Evolutionary conservation across 2,797 vertebrate genomes (phyloP), one percentile per base, ranked within the genome.

Genomic region (Gephyroberyx darwinii): DNA sequence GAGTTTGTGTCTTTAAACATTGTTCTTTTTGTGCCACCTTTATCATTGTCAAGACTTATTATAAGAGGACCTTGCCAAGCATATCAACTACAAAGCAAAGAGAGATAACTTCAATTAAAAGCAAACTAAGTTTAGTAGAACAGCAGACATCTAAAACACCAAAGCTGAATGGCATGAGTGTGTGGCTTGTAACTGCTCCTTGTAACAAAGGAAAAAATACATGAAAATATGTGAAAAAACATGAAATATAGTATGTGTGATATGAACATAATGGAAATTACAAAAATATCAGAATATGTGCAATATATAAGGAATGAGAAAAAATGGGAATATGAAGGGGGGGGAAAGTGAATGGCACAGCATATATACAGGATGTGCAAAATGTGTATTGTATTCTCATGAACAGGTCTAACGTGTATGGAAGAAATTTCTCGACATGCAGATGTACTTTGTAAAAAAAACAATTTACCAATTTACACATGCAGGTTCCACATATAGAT

Each of bases 401-500:
- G 35, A 33, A 37, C 26, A 48, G 31, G 0, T 53, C 16, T 37
- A 8, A 2, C 37, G 2, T 9, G 10, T 39, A 9, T 37, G 9
- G 7, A 37, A 12, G 10, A 41, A 41, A 41, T 41, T 9, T 37
- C 7, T 2, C 2, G 35, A 7, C 35, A 8, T 8, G 35, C 35
- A 37, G 35, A 37, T 37, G 35, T 52, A 26, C 47, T 16, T 39
- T 48, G 26, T 3, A 53, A 37, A 50, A 50, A n/a, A n/a, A 50
- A 4, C 10, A 2, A 52, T 14, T 30, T 54, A 39, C 69, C 58
- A 26, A 63, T n/a, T n/a, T n/a, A 35, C 59, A 17, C 16, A 66
- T 43, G 39, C 0, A 19, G 4, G 33, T 51, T 1, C 41, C 19
- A 75, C n/a, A 65, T 52, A 39, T 9, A 79, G 39, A 65, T 33